Evolutionary conservation across 2,888 invertebrate genomes (phyloP).

Genomic region (Eupeodes luniger): DNA sequence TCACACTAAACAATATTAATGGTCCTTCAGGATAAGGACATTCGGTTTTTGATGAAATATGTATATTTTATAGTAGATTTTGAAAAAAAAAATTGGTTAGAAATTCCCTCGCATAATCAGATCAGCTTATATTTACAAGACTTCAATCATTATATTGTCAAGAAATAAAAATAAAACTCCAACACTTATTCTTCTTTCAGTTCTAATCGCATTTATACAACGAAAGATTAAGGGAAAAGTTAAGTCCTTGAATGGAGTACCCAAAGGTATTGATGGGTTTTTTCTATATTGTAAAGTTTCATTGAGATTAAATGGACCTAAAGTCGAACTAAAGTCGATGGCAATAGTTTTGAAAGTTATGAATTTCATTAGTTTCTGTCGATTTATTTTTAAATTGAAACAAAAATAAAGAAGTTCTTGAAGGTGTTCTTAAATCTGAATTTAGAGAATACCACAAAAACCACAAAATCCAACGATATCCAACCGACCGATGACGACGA

Average conservation of each 20-base stretch:
- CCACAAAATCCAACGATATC: background rate
- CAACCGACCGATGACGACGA: too few species aligned
- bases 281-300: background rate
- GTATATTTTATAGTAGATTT: background rate
- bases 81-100: background rate
- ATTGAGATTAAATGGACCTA: background rate
- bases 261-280: too few species aligned
- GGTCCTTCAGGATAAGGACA: background rate
- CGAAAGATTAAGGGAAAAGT: background rate
- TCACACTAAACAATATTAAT: conserved; percentile 7
- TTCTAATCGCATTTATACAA: background rate
- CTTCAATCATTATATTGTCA: background rate
- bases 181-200: background rate
- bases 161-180: background rate
- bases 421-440: background rate
- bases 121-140: background rate
- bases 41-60: background rate
- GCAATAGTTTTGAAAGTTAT: background rate
- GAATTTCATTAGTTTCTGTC: background rate
- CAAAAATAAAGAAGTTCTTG: background rate
- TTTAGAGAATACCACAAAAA: background rate
- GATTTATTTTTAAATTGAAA: background rate
- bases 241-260: too few species aligned
- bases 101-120: background rate
- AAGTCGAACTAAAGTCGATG: background rate